Evolutionary conservation across 2,888 invertebrate genomes (phyloP), one percentile per base, ranked within the genome.

Genomic region (Phorcus lineatus): DNA sequence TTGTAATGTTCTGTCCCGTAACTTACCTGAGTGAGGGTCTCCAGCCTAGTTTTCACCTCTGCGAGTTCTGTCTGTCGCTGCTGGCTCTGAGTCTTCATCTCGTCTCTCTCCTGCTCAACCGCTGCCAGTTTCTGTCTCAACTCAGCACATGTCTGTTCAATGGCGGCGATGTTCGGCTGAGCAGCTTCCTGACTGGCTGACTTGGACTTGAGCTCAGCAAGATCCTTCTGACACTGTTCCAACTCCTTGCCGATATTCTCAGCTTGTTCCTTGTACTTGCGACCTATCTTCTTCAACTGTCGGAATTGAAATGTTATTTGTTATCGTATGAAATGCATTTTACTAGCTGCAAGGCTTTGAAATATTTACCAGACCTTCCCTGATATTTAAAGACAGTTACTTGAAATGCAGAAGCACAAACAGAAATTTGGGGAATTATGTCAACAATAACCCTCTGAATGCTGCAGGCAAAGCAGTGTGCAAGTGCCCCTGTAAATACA

Each of bases 251-350:
- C 77, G 13, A 86, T 82, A 95, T 97, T 98, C 92, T 96, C 96
- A 77, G 98, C 95, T 84, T 98, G 94, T 82, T 97, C 96, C 93
- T 98, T 98, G 92, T 98, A 98, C 90, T 97, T 97, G 90, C 97
- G 96, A 7, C 98, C 98, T 86, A 98, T 97, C 92, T 97, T 97
- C 86, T 97, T 95, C 77, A 94, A 88, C 92, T 94, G 86, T 9
- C 13, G 13, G 47, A 9, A 11, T 1, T 13, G 47, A 47, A 47
- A 47, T 53, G 76, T 67, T 62, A 82, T 67, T 9, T 52, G n/a
- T 67, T 0, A 67, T 66, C 7, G 2, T 28, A 22, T 77, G 3
- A 80, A 31, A 66, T 9, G 47, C 22, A 19, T 28, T 36, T 17
- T 16, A 31, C 67, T 7, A 78, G n/a, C n/a, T n/a, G n/a, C n/a